Evolutionary conservation across 2,888 invertebrate genomes (phyloP), one percentile per base, ranked within the genome.

Genomic region (Argyresthia goedartella): DNA sequence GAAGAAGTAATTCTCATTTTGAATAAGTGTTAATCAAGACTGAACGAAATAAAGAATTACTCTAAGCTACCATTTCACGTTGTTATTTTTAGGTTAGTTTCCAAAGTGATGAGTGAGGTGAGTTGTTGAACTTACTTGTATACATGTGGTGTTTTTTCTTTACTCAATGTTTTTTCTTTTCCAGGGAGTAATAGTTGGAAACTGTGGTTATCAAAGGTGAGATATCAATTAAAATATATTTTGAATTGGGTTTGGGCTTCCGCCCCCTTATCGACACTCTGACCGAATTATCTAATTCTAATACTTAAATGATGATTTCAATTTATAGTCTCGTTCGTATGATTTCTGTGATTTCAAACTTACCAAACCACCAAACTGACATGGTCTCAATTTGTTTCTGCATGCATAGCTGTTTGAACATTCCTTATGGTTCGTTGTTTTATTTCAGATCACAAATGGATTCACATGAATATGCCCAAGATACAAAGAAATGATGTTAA

Each of bases 1-100:
- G 53, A 84, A 81, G 78, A 88, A 88, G 82, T 89, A 90, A 87
- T 84, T 85, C 81, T 74, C 45, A 13, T 52, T 76, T 78, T 76
- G 76, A 71, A 62, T 68, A 67, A 69, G 71, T 72, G 71, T 39
- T 68, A 69, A 74, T 65, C 60, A 71, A 66, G 72, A 50, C 52
- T 34, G 10, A 75, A 78, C 82, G 70, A 65, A 82, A 81, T 82
- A 85, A 86, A 85, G 81, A 73, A 76, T 85, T 85, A 84, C 80
- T 81, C 72, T 73, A 79, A 47, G 45, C 41, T 16, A 13, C 64
- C 56, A 64, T 52, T 62, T 54, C 73, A 71, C 78, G 66, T 81
- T 70, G 64, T 36, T 15, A 48, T 35, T 48, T 35, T 11, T 14
- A 14, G 34, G 11, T 25, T 10, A 36, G 13, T 14, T 10, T 48